These are phyloP conservation scores for Mythimna impura DNA, from an alignment of 2,888 invertebrate genomes.

Conservation along the genomic window DNA sequence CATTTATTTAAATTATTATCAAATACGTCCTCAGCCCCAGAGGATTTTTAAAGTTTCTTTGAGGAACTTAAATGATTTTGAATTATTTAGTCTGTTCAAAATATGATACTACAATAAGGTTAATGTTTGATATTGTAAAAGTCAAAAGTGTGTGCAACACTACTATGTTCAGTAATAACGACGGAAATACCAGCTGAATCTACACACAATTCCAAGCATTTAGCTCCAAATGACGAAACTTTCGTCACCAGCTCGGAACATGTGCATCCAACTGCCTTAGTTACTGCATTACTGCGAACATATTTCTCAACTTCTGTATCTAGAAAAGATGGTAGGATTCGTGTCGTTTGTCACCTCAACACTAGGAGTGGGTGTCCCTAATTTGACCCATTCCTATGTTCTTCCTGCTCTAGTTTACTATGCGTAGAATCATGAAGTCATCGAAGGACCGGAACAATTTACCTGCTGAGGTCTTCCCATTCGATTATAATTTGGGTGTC, in stretches of 20 bases:
- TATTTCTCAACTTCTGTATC: constrained; percentile 38
- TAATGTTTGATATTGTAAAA: not conserved
- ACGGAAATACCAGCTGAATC: constrained; percentile 21
- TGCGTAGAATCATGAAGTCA: too few relatives aligned
- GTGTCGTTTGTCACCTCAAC: constrained; percentile 2
- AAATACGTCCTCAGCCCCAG: too few relatives aligned
- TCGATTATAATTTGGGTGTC: too few relatives aligned
- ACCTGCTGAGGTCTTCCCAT: too few relatives aligned
- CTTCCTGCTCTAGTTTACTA: too few relatives aligned
- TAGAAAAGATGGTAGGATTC: not conserved
- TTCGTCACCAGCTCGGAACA: constrained; percentile 46
- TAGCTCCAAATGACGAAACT: constrained; percentile 43
- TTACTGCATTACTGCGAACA: constrained; percentile 26
- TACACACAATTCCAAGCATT: constrained; percentile 27
- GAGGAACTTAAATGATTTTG: not conserved
- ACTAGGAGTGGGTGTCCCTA: too few relatives aligned
- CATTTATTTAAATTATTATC: not conserved
- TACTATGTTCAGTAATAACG: not conserved
- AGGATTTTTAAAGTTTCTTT: not conserved
- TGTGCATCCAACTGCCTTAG: constrained; percentile 46
- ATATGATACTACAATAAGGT: too few relatives aligned
- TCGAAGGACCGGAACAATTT: too few relatives aligned
- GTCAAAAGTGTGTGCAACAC: constrained; percentile 1
- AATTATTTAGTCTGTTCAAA: too few relatives aligned
- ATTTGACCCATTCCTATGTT: too few relatives aligned